phyloP scores from a whole-genome alignment of 2,888 invertebrate species.

The Stenchaetothrips biformis region DNA sequence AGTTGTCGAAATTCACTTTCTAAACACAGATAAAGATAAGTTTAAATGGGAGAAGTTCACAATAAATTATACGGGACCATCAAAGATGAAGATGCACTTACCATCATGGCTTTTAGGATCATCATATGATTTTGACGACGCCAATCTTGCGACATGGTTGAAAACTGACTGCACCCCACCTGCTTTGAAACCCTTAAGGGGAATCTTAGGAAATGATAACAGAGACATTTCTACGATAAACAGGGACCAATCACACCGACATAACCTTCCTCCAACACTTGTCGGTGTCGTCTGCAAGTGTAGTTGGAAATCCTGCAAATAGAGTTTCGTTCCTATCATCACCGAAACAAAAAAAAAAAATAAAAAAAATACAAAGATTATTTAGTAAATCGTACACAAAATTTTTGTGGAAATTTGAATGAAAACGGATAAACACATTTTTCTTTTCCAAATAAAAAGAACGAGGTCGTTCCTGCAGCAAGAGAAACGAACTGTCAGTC shows the following conservation, averaged over 20 bases:
- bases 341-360: no score
- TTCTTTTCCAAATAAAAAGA: no score
- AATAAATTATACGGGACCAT: not conserved
- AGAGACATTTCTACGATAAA: not conserved
- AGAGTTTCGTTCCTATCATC: no score
- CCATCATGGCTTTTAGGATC: not conserved
- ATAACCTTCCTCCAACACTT: not conserved
- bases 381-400: no score
- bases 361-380: no score
- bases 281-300: not conserved
- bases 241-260: not conserved
- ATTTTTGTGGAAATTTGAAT: no score
- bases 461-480: no score
- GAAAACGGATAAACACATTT: no score
- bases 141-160: not conserved
- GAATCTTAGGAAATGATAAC: not conserved
- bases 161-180: not conserved
- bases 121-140: not conserved
- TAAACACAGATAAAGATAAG: conserved; percentile 16
- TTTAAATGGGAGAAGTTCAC: not conserved
- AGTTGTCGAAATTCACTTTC: conserved; percentile 54
- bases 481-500: no score
- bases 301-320: no score
- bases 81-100: not conserved
- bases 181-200: not conserved